These are phyloP conservation scores for Coregonus ussuriensis DNA, from an alignment of 2,797 vertebrate genomes.

Conservation along the genomic window DNA sequence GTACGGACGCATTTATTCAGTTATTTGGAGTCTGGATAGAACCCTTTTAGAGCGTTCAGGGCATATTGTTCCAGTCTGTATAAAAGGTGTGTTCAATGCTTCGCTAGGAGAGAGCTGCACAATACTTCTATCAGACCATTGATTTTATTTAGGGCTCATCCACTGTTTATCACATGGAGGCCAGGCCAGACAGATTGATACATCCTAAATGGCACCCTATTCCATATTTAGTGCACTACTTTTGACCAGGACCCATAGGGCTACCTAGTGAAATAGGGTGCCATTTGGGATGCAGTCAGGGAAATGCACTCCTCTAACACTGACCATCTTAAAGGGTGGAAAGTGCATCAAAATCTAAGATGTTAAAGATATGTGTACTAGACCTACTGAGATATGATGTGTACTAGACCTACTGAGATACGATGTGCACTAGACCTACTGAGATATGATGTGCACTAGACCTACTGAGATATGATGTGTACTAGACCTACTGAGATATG, in stretches of 20 bases:
- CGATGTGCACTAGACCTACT: too few species aligned
- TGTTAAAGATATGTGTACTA: too few species aligned
- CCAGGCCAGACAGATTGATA: background rate
- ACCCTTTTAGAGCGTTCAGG: conserved; percentile 11
- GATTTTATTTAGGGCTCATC: conserved; percentile 23
- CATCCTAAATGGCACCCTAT: too few species aligned
- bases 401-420: too few species aligned
- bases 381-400: too few species aligned
- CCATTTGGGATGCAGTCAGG: background rate
- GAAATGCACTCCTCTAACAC: conserved; percentile 3
- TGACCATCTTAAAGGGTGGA: background rate
- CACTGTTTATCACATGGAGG: conserved; percentile 15
- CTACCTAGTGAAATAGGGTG: too few species aligned
- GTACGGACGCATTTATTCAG: conserved; percentile 19
- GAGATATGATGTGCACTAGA: too few species aligned
- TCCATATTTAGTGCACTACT: too few species aligned
- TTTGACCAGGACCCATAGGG: too few species aligned
- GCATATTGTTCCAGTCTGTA: conserved; percentile 6
- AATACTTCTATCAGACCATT: conserved; percentile 21
- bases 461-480: too few species aligned
- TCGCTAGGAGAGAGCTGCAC: conserved; percentile 10
- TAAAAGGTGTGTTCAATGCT: conserved; percentile 3
- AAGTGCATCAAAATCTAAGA: background rate
- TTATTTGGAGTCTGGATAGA: conserved; percentile 16
- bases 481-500: too few species aligned